Percentiles rank a stretch among this genome's conserved stretches.
Conservation (phyloP, 2,113 vertebrate species). For the Oryzias melastigma region DNA sequence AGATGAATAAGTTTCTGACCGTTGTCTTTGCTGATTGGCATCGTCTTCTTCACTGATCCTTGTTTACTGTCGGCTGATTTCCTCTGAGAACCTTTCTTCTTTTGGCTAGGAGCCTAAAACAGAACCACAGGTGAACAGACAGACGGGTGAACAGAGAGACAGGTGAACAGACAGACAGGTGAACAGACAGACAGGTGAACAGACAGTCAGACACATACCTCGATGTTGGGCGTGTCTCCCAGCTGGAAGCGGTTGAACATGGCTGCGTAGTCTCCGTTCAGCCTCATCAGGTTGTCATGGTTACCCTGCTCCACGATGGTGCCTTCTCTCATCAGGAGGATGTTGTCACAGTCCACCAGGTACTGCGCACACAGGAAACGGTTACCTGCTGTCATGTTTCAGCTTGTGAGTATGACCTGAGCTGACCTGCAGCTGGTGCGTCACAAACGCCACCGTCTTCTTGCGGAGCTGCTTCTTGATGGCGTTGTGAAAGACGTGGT, state of each 20-base stretch:
- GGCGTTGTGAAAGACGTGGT: conserved; percentile 92
- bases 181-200: not conserved
- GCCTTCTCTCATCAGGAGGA: conserved; percentile 92
- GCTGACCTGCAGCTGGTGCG: conserved; percentile 91
- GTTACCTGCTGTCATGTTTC: not conserved
- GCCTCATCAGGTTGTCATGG: conserved; percentile 88
- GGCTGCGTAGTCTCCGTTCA: conserved; percentile 88
- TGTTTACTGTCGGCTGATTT: conserved; percentile 85
- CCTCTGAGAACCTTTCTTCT: conserved; percentile 84
- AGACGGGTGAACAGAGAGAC: not conserved
- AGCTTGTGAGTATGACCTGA: too few relatives aligned
- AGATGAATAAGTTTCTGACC: conserved; percentile 58
- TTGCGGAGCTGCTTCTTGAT: conserved; percentile 87
- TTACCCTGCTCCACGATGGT: conserved; percentile 87
- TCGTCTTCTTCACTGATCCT: conserved; percentile 89
- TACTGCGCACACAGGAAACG: conserved; percentile 73
- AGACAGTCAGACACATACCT: conserved; percentile 69
- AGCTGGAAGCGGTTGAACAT: conserved; percentile 91
- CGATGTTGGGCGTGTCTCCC: conserved; percentile 86
- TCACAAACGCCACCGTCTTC: conserved; percentile 90
- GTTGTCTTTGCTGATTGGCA: conserved; percentile 79
- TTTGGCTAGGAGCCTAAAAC: conserved; percentile 82
- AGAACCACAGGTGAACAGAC: not conserved
- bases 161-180: not conserved
- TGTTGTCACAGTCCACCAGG: conserved; percentile 90